phyloP scores from a whole-genome alignment of 2,113 vertebrate genomes.

The Salvelinus sp. region DNA sequence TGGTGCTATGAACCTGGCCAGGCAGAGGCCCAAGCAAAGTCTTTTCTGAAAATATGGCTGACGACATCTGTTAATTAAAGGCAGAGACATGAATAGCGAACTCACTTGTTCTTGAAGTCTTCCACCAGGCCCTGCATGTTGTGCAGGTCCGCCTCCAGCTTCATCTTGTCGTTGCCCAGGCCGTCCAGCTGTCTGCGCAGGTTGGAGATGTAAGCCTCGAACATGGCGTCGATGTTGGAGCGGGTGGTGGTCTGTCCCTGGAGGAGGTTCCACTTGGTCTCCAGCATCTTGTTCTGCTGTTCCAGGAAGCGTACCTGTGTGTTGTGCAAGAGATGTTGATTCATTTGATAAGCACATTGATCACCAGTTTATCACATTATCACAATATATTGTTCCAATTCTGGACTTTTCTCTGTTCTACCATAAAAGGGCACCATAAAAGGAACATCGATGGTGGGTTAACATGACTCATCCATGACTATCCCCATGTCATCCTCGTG shows the following conservation, averaged over 20 bases:
- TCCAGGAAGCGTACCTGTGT: conserved; percentile 91
- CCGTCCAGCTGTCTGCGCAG: conserved; percentile 85
- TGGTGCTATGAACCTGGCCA: no score
- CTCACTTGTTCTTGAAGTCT: conserved; percentile 96
- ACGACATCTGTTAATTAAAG: no score
- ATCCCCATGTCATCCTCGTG: background rate
- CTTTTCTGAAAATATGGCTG: no score
- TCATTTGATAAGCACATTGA: background rate
- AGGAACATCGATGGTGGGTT: no score
- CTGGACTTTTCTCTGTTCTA: background rate
- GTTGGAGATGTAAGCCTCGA: conserved; percentile 84
- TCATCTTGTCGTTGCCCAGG: conserved; percentile 83
- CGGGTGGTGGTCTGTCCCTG: conserved; percentile 84
- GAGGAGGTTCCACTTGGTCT: conserved; percentile 93
- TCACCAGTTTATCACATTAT: background rate
- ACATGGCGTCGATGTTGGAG: conserved; percentile 84
- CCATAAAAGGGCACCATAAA: no score
- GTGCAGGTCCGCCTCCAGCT: conserved; percentile 88
- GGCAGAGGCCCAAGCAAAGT: no score
- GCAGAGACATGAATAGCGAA: background rate
- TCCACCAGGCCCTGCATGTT: conserved; percentile 91
- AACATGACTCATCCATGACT: no score
- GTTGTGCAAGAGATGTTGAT: background rate
- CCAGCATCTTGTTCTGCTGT: conserved; percentile 97
- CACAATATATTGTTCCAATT: background rate